A percentile compares a stretch with the other conserved stretches of the same genome.
phyloP scores from a whole-genome alignment of 2,888 invertebrate genomes.

The Epinotia brunnichana region DNA sequence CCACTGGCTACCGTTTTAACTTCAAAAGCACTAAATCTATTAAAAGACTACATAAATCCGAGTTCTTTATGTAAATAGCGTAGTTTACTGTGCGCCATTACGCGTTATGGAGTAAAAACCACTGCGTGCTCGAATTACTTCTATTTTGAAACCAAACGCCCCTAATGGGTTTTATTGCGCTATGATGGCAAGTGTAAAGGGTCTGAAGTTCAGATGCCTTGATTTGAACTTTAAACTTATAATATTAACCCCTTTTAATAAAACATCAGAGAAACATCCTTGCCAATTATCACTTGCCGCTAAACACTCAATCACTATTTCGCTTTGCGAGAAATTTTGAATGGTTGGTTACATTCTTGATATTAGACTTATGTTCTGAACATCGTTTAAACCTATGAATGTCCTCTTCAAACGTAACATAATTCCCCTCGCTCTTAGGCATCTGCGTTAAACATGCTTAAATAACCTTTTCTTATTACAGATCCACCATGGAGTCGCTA shows the following conservation, averaged over 20 bases:
- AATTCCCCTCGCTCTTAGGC: background rate
- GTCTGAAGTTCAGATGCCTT: conserved; percentile 2
- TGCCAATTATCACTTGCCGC: background rate
- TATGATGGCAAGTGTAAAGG: conserved; percentile 48
- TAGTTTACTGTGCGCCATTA: conserved; percentile 61
- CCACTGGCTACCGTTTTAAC: conserved; percentile 39
- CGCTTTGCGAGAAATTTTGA: background rate
- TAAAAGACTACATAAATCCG: conserved; percentile 49
- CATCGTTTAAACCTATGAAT: background rate
- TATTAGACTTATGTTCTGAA: background rate
- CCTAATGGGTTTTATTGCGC: conserved; percentile 56
- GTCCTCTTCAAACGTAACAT: background rate
- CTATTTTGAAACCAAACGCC: conserved; percentile 56
- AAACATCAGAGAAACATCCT: background rate
- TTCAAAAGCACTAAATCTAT: conserved; percentile 45
- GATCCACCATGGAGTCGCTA: conserved; percentile 68
- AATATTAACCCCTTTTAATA: background rate
- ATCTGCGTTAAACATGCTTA: conserved; percentile 44
- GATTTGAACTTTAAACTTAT: conserved; percentile 1
- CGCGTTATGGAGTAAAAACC: conserved; percentile 58
- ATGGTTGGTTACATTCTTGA: background rate
- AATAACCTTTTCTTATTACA: conserved; percentile 66
- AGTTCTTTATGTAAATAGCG: conserved; percentile 52
- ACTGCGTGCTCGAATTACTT: conserved; percentile 59
- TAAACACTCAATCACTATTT: background rate